These are phyloP conservation scores for Drosophila niveifrons DNA, from an alignment of 2,888 invertebrate genomes.

Conservation along the genomic window DNA sequence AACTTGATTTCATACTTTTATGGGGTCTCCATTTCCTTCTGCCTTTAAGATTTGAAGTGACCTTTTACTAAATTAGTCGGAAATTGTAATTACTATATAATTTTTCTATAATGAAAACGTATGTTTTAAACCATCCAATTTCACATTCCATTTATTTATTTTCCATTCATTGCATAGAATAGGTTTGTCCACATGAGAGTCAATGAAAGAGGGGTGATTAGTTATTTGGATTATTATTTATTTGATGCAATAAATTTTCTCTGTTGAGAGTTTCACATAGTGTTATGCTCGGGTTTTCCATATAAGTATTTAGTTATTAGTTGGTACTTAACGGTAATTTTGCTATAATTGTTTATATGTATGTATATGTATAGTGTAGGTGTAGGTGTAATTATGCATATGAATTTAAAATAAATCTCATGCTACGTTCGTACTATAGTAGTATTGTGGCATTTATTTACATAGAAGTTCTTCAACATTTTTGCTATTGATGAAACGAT, in stretches of 20 bases:
- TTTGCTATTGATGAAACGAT: conserved; percentile 25
- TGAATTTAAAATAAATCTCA: conserved; percentile 56
- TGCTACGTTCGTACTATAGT: conserved; percentile 38
- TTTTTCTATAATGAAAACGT: no score
- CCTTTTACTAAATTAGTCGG: no score
- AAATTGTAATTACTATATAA: no score
- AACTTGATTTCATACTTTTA: no score
- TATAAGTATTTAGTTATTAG: conserved; percentile 74
- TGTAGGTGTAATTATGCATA: conserved; percentile 42
- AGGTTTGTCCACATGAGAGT: background rate
- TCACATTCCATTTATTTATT: no score
- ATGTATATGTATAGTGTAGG: conserved; percentile 35
- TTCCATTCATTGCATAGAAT: background rate
- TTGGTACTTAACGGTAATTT: conserved; percentile 76
- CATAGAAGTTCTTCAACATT: conserved; percentile 45
- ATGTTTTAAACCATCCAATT: no score
- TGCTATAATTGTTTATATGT: conserved; percentile 61
- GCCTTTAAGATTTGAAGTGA: no score
- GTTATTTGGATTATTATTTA: conserved; percentile 76
- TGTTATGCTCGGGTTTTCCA: conserved; percentile 60
- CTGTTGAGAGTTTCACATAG: conserved; percentile 78
- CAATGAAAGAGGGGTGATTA: conserved; percentile 3
- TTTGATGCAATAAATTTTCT: conserved; percentile 81
- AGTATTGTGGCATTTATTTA: conserved; percentile 47
- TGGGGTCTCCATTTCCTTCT: no score